phyloP scores from a whole-genome alignment of 2,888 invertebrate species.

The Cerastis rubricosa region DNA sequence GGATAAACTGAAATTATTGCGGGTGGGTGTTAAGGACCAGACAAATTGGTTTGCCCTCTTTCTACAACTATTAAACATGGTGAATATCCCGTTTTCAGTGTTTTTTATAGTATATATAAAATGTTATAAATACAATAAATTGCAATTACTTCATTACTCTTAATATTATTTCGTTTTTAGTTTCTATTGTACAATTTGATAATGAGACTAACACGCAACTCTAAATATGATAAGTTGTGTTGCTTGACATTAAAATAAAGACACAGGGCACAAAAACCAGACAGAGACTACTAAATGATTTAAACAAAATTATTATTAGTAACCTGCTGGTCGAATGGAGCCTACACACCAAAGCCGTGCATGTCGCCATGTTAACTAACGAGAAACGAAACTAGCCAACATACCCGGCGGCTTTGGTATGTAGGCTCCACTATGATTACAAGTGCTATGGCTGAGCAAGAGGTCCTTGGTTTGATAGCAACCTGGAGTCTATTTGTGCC shows the following conservation, averaged over 20 bases:
- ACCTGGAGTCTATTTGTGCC: not conserved
- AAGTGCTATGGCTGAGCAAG: not conserved
- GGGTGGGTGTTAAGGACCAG: no score
- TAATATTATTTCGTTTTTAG: not conserved
- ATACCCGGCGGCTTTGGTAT: not conserved
- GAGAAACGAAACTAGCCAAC: not conserved
- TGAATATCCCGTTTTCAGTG: no score
- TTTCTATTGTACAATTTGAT: not conserved
- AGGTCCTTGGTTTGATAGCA: not conserved
- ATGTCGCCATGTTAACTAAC: not conserved
- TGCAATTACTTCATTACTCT: not conserved
- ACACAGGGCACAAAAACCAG: not conserved
- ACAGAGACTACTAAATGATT: not conserved
- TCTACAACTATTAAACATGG: no score
- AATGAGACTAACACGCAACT: constrained; percentile 1
- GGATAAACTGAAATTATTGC: no score
- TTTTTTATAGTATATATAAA: not conserved
- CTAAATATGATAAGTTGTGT: no score
- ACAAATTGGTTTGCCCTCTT: no score
- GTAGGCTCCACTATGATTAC: not conserved
- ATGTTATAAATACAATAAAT: not conserved
- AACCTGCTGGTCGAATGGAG: not conserved
- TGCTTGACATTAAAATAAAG: not conserved
- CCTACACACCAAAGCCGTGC: not conserved
- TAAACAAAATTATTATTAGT: not conserved